Conservation (phyloP, 2,888 invertebrate species). For the Bedellia somnulentella region DNA sequence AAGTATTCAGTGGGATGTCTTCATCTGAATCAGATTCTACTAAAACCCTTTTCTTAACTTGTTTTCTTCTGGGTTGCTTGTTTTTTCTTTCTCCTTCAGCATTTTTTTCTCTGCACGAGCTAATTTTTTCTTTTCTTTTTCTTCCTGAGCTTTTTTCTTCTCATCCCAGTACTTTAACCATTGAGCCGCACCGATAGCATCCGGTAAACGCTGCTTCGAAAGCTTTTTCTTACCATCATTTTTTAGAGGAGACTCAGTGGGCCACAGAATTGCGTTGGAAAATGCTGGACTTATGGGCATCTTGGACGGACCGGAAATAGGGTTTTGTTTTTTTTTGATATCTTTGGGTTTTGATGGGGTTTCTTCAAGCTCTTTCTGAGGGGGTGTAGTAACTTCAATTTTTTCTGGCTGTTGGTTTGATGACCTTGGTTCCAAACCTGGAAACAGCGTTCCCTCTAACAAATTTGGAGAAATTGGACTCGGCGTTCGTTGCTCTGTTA, state of each 20-base stretch:
- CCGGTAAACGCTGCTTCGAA: too few relatives aligned
- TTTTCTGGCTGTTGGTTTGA: too few relatives aligned
- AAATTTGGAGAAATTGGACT: slow-evolving; percentile 1
- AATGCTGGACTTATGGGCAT: neutral
- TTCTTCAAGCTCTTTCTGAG: too few relatives aligned
- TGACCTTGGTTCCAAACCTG: too few relatives aligned
- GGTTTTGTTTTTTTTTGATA: neutral
- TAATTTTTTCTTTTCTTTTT: neutral
- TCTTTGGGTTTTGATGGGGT: neutral
- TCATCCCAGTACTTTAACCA: neutral
- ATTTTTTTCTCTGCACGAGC: too few relatives aligned
- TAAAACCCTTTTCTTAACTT: too few relatives aligned
- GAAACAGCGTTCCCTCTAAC: too few relatives aligned
- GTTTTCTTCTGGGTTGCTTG: neutral
- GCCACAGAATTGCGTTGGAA: neutral
- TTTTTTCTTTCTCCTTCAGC: neutral
- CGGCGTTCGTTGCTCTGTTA: neutral
- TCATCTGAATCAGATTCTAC: too few relatives aligned
- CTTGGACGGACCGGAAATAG: too few relatives aligned
- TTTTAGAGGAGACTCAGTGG: neutral
- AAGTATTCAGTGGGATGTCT: too few relatives aligned
- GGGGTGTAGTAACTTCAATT: too few relatives aligned
- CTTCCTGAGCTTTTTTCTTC: neutral
- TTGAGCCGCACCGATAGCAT: neutral
- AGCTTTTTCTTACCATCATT: neutral